Evolutionary conservation across 1,140 invertebrate species (phyloP), one percentile per base, ranked within the genome.

Genomic region (Caenorhabditis brenneri): DNA sequence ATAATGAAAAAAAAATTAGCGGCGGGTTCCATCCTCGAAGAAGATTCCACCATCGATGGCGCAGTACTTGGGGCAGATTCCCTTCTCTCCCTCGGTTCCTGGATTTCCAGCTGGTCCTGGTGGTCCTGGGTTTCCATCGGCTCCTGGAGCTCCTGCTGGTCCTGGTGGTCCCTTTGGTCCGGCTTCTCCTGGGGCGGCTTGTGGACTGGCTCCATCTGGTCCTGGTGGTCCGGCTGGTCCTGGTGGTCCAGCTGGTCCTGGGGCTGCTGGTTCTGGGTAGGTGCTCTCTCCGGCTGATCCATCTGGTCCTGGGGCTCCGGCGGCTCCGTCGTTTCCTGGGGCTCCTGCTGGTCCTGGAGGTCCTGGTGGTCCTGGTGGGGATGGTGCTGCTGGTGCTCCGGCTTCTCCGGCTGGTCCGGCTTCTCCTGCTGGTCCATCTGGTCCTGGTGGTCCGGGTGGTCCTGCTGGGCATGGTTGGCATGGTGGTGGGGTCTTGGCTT

Each of bases 21-120:
- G 65, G 0, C 65, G 65, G 24, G 88, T 88, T 81, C 88, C 88
- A 65, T 88, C 88, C 36, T 89, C 88, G 84, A 88, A 88, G 87
- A 88, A 88, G 83, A 88, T 87, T 51, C 88, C 88, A 31, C 88
- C 88, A 88, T 88, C 88, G 79, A 88, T 87, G 84, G 88, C 88
- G 81, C 88, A 88, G 80, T 88, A 88, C 84, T 88, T 88, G 48
- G 88, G 88, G 84, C 88, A 88, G 81, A 89, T 89, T 89, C 88
- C 39, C 81, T 84, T 88, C 88, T 33, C 85, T 78, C 88, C 88
- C 29, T 83, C 78, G 5, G 39, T 42, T 85, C 69, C 86, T 48
- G 22, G 85, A 82, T 33, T 86, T 85, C 84, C 84, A 36, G 65
- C 36, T 39, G 83, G 83, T 82, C 85, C 85, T 46, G 85, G 79